These are phyloP conservation scores for Spongilla lacustris DNA, from an alignment of 37 sponge, comb jelly and placozoan species.

Conservation along the genomic window DNA sequence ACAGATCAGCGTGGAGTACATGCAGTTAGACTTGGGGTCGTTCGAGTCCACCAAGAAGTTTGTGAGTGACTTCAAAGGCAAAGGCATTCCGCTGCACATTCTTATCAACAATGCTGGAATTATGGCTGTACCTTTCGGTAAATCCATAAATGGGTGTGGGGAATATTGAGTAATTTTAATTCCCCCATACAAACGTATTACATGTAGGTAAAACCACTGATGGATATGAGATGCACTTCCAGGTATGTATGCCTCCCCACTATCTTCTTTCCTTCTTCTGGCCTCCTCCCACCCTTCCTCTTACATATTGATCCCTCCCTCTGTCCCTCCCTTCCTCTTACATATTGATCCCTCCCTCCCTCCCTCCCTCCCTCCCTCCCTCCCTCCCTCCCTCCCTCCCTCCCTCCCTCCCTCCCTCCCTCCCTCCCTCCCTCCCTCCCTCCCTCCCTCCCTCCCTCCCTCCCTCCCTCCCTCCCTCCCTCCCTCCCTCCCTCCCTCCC, in stretches of 20 bases:
- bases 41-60: conserved; percentile 69
- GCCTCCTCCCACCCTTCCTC: background rate
- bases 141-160: background rate
- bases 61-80: conserved; percentile 61
- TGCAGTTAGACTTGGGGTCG: conserved; percentile 76
- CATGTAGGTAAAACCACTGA: conserved; percentile 53
- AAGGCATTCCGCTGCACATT: conserved; percentile 74
- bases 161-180: background rate
- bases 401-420: too few species aligned
- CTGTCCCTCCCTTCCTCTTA: too few species aligned
- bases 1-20: conserved; percentile 68
- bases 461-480: too few species aligned
- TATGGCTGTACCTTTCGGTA: conserved; percentile 41
- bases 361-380: too few species aligned
- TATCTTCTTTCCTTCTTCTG: background rate
- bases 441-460: too few species aligned
- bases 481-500: too few species aligned
- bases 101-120: conserved; percentile 87
- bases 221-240: conserved; percentile 60
- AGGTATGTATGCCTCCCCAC: conserved; percentile 15
- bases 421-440: too few species aligned
- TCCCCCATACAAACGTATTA: background rate
- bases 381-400: too few species aligned
- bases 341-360: too few species aligned
- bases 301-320: background rate